These are phyloP conservation scores for Eucidaris tribuloides DNA, from an alignment of 35 echinoderm and acorn worm genomes.

Conservation along the genomic window DNA sequence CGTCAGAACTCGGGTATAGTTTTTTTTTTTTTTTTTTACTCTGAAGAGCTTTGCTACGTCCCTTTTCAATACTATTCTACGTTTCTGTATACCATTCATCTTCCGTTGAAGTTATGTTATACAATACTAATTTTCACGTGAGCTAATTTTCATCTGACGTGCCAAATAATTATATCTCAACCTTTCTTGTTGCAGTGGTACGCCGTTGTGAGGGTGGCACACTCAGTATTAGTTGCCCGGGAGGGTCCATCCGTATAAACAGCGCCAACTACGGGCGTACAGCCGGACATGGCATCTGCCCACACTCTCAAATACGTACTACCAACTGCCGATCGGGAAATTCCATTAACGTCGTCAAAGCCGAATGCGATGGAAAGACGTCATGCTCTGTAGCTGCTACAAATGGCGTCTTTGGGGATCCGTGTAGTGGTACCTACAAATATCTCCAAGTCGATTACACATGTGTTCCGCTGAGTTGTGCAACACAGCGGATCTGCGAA, in stretches of 20 bases:
- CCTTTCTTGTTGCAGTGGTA: neutral
- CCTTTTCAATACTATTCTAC: too few relatives aligned
- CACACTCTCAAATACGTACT: neutral
- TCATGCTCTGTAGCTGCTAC: conserved; percentile 13
- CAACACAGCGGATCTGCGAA: neutral
- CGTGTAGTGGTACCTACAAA: conserved; percentile 49
- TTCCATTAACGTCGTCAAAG: neutral
- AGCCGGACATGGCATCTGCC: neutral
- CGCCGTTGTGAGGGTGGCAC: neutral
- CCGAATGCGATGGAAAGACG: neutral
- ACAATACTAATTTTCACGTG: too few relatives aligned
- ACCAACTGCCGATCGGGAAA: neutral
- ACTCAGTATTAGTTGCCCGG: neutral
- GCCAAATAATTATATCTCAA: too few relatives aligned
- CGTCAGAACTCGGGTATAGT: too few relatives aligned
- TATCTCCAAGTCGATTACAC: conserved; percentile 43
- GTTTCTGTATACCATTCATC: too few relatives aligned
- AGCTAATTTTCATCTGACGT: too few relatives aligned
- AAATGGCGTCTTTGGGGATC: conserved; percentile 54
- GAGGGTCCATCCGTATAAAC: neutral
- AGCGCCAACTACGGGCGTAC: neutral
- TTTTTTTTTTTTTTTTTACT: too few relatives aligned
- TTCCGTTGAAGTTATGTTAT: too few relatives aligned
- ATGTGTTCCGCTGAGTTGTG: neutral
- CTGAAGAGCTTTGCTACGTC: too few relatives aligned